Base-by-base conservation (phyloP, 2,797 vertebrate genomes). In the Momotus momota region DNA sequence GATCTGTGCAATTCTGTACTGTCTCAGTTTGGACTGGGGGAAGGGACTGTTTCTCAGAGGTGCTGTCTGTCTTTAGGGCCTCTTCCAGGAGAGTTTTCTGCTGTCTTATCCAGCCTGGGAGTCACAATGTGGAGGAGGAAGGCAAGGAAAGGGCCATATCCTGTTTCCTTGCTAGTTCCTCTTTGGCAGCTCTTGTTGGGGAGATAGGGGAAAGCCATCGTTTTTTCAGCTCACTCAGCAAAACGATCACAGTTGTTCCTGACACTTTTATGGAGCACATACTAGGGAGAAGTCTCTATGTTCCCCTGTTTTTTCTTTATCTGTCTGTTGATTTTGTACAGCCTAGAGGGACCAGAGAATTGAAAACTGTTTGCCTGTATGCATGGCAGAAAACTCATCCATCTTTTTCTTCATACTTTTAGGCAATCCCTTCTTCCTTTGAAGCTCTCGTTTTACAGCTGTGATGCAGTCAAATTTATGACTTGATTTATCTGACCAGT, bases 71-170 rank as follows among this genome's bases (percentile, higher is more conserved):
- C 77, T 79, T 83, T 31, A 91, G 31, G 31, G 58, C 54, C 54
- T 67, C 62, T 81, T 95, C 51, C 62, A 69, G 84, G 62, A 79
- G 55, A 69, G 65, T 74, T 93, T 95, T 93, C 35, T 90, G 61
- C 38, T 60, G 54, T 72, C 31, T 73, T 93, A 86, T 12, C 61
- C 91, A 91, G 87, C 61, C 38, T 81, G 57, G 72, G 71, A 93
- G 84, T 80, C 81, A 43, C 52, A 57, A 41, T 51, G 74, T 82
- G 91, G 89, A 95, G 88, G 88, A 94, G 93, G 75, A 91, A 91
- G 86, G 79, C 84, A 89, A 54, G 33, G 84, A 92, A 86, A 88
- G 81, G 81, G 83, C 86, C 20, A 14, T 81, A 90, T 91, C 84
- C 89, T 72, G 79, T 91, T 55, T 62, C 58, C 48, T 88, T 86